phyloP scores from a whole-genome alignment of 2,113 vertebrate genomes.

The Gymnorhina tibicen region DNA sequence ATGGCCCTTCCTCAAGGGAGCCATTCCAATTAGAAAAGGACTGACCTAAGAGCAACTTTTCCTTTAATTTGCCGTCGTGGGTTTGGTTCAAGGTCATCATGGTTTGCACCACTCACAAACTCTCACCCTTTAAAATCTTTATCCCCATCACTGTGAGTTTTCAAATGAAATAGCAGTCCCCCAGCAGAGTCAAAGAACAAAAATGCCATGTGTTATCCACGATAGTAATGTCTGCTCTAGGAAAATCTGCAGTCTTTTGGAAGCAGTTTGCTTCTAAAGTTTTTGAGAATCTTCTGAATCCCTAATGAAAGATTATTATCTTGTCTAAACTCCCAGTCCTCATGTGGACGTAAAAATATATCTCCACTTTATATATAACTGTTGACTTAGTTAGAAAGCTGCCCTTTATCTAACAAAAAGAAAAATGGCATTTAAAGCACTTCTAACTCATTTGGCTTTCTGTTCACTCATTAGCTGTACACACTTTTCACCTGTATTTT shows the following conservation, averaged over 20 bases:
- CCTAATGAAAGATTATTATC: background rate
- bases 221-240: background rate
- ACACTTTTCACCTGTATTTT: constrained; percentile 39
- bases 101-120: background rate
- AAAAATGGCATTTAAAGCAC: background rate
- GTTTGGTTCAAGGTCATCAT: background rate
- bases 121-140: background rate
- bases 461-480: background rate
- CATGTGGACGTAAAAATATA: background rate
- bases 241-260: background rate
- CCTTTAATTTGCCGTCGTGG: background rate
- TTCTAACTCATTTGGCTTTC: background rate
- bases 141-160: background rate
- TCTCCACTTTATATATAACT: background rate
- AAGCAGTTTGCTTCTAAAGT: background rate
- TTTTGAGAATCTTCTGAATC: background rate
- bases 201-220: background rate
- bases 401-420: background rate
- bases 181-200: background rate
- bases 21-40: background rate
- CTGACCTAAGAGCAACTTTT: background rate
- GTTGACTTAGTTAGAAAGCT: background rate
- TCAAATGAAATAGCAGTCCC: background rate
- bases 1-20: background rate
- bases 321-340: background rate